Evolutionary conservation across 92 coral and sea anemone genomes (phyloP).

Genomic region (Actinostola sp.): DNA sequence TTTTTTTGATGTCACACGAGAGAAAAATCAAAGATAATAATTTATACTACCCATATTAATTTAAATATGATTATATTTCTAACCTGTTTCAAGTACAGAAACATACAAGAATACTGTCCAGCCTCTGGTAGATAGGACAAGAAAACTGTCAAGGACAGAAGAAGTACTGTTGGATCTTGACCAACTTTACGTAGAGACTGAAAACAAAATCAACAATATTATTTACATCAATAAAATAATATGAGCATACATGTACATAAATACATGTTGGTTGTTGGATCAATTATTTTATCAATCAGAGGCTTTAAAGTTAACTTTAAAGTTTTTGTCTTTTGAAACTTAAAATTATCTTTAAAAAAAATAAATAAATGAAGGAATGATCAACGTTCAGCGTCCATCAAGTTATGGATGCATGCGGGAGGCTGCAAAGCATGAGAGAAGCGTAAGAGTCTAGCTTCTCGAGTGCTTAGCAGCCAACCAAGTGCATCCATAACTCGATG

Average conservation of each 20-base stretch:
- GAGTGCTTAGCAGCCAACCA: no score
- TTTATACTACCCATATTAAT: background rate
- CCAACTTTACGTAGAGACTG: constrained; percentile 95
- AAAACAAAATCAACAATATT: background rate
- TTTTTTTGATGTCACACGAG: no score
- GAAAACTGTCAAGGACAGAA: constrained; percentile 89
- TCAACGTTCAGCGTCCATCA: background rate
- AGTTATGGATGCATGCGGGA: background rate
- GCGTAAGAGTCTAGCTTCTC: no score
- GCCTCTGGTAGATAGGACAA: constrained; percentile 97
- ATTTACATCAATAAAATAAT: background rate
- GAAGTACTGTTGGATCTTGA: constrained; percentile 93
- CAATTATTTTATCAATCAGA: no score
- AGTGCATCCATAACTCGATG: no score
- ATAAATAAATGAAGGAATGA: background rate
- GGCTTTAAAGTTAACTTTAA: no score
- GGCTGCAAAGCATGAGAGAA: no score
- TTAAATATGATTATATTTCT: constrained; percentile 16
- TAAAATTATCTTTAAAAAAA: no score
- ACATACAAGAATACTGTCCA: constrained; percentile 99
- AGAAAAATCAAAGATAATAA: background rate
- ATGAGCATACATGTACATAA: background rate
- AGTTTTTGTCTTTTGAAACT: no score
- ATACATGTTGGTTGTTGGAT: background rate
- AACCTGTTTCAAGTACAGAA: constrained; percentile 92